Percentiles rank a stretch among this genome's conserved stretches.
Evolutionary conservation across 2,797 vertebrate genomes (phyloP).

Genomic region (Protonibea diacanthus): DNA sequence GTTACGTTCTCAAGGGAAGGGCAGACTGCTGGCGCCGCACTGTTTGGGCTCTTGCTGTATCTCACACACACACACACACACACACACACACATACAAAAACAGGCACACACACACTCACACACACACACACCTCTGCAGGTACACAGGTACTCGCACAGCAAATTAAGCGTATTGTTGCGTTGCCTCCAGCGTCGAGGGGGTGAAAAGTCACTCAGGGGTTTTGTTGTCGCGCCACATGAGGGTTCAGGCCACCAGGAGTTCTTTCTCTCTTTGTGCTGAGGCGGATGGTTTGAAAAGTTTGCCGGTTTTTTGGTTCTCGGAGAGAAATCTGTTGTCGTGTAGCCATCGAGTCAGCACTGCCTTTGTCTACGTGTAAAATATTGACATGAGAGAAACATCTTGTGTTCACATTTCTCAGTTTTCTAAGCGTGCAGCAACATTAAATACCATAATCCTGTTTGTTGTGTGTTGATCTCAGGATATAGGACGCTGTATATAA

Average conservation of each 20-base stretch:
- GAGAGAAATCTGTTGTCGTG: neutral
- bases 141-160: slow-evolving; percentile 72
- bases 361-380: neutral
- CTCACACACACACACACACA: slow-evolving; percentile 64
- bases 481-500: too few species aligned
- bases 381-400: neutral
- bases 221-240: slow-evolving; percentile 68
- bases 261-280: slow-evolving; percentile 29
- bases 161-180: slow-evolving; percentile 86
- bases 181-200: slow-evolving; percentile 63
- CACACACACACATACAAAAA: slow-evolving; percentile 44
- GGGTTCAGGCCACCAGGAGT: slow-evolving; percentile 60
- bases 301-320: slow-evolving; percentile 1
- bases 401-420: neutral
- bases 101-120: slow-evolving; percentile 41
- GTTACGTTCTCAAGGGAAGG: slow-evolving; percentile 87
- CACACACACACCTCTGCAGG: slow-evolving; percentile 53
- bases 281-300: slow-evolving; percentile 38
- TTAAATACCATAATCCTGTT: neutral
- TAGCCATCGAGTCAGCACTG: neutral
- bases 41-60: slow-evolving; percentile 81
- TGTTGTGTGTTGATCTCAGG: neutral
- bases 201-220: slow-evolving; percentile 69
- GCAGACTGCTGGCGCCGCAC: slow-evolving; percentile 89
- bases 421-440: neutral